Base-by-base conservation (phyloP, 2,888 invertebrate species). In the Caenorhabditis becei region DNA sequence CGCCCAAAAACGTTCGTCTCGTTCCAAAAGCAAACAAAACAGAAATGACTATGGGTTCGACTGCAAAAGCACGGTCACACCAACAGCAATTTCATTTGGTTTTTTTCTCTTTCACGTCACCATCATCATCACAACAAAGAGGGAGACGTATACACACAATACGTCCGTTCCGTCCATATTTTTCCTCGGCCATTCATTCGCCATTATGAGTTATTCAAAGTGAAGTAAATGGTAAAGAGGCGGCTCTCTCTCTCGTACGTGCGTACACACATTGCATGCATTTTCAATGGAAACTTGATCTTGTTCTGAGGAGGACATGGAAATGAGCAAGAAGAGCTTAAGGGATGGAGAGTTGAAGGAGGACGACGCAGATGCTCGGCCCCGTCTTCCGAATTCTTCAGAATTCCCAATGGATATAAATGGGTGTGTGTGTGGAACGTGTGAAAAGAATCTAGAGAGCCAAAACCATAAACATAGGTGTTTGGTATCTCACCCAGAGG, bases 261-360 rank as follows among this genome's bases (percentile, higher is more conserved):
- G 26, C 24, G 58, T 47, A 51, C 51, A 37, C 16, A 37, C 18
- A 74, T 49, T 74, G 47, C 65, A 65, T 65, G 74, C 74, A 74
- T 74, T 74, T 74, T 51, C 65, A 23, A 74, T 74, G 49, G 65
- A 74, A 74, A 74, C 65, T 58, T 65, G 74, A 74, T 74, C 65
- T 66, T 63, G 8, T 35, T 18, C 53, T 51, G 53, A 69, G 49
- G 49, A 70, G 63, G 47, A 63, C 74, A 65, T 66, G 49, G 63
- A 72, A 72, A 72, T 59, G 59, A 59, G 59, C 56, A 72, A 63
- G 58, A 32, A 10, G 26, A 18, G 56, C 56, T 56, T 56, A 56
- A 20, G 35, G 47, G 47, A n/a, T 47, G 47, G 53, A 24, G 53
- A 7, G 53, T 53, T 23, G 56, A 47, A 44, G 58, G 35, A 47